phyloP scores from a whole-genome alignment of 2,113 vertebrate genomes.

The Phalacrocorax aristotelis region DNA sequence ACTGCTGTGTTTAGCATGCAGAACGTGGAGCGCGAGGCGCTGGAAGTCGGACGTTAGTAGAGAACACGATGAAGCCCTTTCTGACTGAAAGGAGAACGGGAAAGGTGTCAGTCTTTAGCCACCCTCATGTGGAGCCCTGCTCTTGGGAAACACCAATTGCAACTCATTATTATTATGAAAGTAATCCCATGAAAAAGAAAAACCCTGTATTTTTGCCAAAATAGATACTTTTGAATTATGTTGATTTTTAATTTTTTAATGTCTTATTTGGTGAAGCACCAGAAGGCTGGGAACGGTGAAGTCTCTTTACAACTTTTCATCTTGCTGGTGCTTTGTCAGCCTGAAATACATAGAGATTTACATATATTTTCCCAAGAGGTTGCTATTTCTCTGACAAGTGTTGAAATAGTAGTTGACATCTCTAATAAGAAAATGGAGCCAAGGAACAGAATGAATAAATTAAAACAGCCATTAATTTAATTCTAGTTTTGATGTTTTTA shows the following conservation, averaged over 20 bases:
- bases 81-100: not conserved
- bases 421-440: slow-evolving; percentile 6
- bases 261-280: not conserved
- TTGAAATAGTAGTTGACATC: not conserved
- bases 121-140: not conserved
- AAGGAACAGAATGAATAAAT: not conserved
- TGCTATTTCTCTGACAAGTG: not conserved
- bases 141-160: not conserved
- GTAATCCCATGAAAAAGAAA: not conserved
- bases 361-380: not conserved
- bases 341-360: not conserved
- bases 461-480: slow-evolving; percentile 1
- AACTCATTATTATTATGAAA: not conserved
- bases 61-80: not conserved
- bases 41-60: not conserved
- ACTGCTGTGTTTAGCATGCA: not conserved
- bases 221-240: not conserved
- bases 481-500: not conserved
- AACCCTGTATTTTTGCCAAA: not conserved
- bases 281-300: not conserved
- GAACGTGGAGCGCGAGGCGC: fast-evolving
- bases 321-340: not conserved
- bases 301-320: not conserved
- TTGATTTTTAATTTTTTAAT: not conserved
- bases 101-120: not conserved